phyloP scores from a whole-genome alignment of 1,140 invertebrate species.

The Anastatus disparis region DNA sequence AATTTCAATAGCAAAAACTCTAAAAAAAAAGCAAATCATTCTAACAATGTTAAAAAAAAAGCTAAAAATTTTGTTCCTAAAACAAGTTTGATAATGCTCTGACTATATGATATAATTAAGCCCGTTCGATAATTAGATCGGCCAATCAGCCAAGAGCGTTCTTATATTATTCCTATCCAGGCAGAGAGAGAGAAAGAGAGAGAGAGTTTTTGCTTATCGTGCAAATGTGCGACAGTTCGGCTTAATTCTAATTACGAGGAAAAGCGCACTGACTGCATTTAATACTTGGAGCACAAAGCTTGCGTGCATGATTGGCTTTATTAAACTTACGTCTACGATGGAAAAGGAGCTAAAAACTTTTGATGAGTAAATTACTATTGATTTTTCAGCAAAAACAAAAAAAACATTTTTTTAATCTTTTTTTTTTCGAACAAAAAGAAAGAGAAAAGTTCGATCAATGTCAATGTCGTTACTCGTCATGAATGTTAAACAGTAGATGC shows the following conservation, averaged over 20 bases:
- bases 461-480: constrained; percentile 4
- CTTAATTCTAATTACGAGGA: constrained; percentile 9
- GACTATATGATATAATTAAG: too few relatives aligned
- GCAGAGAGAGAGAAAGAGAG: neutral
- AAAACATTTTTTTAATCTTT: too few relatives aligned
- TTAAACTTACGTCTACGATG: neutral
- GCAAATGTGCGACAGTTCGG: neutral
- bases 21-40: too few relatives aligned
- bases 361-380: constrained; percentile 18
- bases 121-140: constrained; percentile 15
- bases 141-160: constrained; percentile 23
- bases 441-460: constrained; percentile 8
- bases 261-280: neutral
- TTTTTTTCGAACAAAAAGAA: too few relatives aligned
- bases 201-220: neutral
- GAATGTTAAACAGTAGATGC: neutral
- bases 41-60: too few relatives aligned
- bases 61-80: too few relatives aligned
- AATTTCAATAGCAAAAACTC: too few relatives aligned
- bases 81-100: too few relatives aligned
- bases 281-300: neutral
- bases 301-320: constrained; percentile 17
- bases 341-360: neutral
- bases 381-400: neutral
- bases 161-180: too few relatives aligned